phyloP scores from a whole-genome alignment of 2,797 vertebrate genomes.

The Coracias cyanogaster region DNA sequence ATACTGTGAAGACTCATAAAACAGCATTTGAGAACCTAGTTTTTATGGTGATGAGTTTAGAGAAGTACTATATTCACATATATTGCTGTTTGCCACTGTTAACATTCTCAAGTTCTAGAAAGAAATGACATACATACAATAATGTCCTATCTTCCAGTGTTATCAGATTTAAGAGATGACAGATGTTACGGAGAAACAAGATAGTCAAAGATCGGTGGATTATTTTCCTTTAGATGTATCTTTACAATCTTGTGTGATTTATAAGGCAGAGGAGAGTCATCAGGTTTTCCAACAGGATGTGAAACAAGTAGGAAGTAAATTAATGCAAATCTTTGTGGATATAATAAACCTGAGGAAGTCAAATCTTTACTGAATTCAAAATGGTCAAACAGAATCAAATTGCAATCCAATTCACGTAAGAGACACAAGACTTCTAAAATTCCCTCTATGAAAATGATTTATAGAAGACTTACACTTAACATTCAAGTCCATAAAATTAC shows the following conservation, averaged over 20 bases:
- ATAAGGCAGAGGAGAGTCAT: not conserved
- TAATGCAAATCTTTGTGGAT: not conserved
- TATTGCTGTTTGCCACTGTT: not conserved
- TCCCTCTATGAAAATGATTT: not conserved
- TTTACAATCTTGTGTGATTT: not conserved
- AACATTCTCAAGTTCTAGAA: not conserved
- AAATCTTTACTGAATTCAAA: not conserved
- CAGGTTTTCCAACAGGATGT: not conserved
- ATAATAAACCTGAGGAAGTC: not conserved
- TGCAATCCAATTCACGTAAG: not conserved
- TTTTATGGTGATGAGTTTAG: not conserved
- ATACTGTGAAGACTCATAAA: not conserved
- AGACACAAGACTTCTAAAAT: not conserved
- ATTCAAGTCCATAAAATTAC: not conserved
- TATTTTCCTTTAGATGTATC: not conserved
- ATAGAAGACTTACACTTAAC: not conserved
- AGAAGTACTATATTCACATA: not conserved
- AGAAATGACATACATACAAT: not conserved
- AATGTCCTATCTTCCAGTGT: not conserved
- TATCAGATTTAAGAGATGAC: not conserved
- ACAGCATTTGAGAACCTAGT: not conserved
- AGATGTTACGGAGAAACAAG: not conserved
- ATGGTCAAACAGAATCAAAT: not conserved
- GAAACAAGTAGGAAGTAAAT: not conserved
- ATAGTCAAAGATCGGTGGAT: accelerated